These are phyloP conservation scores for Gallinago solitaria DNA, from an alignment of 2,797 vertebrate species.

Conservation along the genomic window DNA sequence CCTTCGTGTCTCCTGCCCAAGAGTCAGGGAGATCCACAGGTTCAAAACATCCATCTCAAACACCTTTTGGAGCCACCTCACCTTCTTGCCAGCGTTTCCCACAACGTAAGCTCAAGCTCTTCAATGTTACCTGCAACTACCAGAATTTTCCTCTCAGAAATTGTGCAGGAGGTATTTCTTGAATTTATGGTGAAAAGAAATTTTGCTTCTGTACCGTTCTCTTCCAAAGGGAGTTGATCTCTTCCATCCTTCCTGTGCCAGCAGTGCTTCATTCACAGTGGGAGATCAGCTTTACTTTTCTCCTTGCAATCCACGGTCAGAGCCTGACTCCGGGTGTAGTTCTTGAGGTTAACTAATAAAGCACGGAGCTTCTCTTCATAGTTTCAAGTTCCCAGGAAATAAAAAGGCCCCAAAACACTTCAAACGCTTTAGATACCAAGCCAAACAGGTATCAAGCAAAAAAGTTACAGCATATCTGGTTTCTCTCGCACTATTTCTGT, in stretches of 20 bases:
- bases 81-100: not conserved
- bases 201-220: not conserved
- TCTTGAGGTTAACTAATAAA: slow-evolving; percentile 35
- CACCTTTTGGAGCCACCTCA: not conserved
- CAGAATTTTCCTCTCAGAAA: not conserved
- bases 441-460: slow-evolving; percentile 14
- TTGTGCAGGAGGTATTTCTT: not conserved
- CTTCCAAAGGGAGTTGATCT: not conserved
- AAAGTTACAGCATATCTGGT: slow-evolving; percentile 51
- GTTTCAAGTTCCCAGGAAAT: slow-evolving; percentile 45
- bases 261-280: not conserved
- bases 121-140: not conserved
- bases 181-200: not conserved
- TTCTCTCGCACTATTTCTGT: slow-evolving; percentile 40
- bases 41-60: not conserved
- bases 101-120: not conserved
- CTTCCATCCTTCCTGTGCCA: not conserved
- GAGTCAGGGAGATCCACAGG: not conserved
- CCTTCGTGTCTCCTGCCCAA: not conserved
- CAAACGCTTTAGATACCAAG: not conserved
- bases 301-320: not conserved
- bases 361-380: slow-evolving; percentile 55
- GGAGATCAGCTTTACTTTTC: not conserved
- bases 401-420: not conserved
- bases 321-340: not conserved